A percentile compares a stretch with the other conserved stretches of the same genome.
phyloP scores from a whole-genome alignment of 2,797 vertebrate species.

The Brotula barbata region DNA sequence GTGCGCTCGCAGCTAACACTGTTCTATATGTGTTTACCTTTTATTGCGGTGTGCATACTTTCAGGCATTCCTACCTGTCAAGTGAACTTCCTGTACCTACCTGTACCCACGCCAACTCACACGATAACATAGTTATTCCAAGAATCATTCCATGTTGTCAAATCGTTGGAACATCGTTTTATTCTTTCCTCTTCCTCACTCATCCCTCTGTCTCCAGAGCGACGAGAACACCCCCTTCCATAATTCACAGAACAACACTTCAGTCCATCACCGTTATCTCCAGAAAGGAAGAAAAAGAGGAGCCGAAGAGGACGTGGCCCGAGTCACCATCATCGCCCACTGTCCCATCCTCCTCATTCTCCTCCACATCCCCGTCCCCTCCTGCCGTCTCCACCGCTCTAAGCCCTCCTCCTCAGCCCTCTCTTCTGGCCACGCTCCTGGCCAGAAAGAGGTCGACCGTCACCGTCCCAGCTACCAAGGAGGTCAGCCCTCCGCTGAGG shows the following conservation, averaged over 20 bases:
- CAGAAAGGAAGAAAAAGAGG: conserved; percentile 55
- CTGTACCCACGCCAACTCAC: too few species aligned
- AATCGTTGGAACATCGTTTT: neutral
- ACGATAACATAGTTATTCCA: too few species aligned
- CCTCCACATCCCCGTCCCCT: neutral
- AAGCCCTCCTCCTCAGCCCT: conserved; percentile 62
- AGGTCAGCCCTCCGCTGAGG: conserved; percentile 81
- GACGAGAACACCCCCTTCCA: conserved; percentile 40
- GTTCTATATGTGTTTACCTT: too few species aligned
- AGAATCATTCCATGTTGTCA: too few species aligned
- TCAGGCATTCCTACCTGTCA: too few species aligned
- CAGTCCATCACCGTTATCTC: conserved; percentile 71
- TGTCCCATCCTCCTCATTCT: neutral
- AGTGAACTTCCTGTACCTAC: too few species aligned
- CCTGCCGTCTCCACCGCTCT: conserved; percentile 24
- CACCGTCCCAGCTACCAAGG: conserved; percentile 75
- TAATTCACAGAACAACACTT: conserved; percentile 56
- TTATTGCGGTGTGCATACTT: too few species aligned
- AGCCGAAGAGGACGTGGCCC: conserved; percentile 38
- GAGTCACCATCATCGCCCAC: conserved; percentile 14
- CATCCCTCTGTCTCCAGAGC: conserved; percentile 53
- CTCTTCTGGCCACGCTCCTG: conserved; percentile 74
- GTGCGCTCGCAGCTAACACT: too few species aligned
- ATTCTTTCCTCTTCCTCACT: conserved; percentile 43
- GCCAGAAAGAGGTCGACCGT: conserved; percentile 68